Percentiles rank a stretch among this genome's conserved stretches.
These are phyloP conservation scores for Rhingia campestris DNA, from an alignment of 2,888 invertebrate species.

Conservation along the genomic window DNA sequence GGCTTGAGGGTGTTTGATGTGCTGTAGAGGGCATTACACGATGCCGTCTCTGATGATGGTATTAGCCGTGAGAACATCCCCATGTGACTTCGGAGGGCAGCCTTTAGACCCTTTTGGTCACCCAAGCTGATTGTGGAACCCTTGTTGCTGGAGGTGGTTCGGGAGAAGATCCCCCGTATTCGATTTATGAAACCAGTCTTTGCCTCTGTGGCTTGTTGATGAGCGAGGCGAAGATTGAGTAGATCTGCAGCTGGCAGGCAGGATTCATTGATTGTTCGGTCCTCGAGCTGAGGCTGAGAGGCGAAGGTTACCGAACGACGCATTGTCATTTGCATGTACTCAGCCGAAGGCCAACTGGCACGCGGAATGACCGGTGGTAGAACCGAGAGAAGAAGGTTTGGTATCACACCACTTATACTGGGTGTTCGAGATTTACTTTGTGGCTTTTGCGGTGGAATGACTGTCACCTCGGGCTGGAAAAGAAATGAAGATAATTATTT, in stretches of 20 bases:
- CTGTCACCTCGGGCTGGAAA: slow-evolving; percentile 79
- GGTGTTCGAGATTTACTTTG: slow-evolving; percentile 84
- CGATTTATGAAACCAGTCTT: slow-evolving; percentile 84
- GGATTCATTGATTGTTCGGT: slow-evolving; percentile 78
- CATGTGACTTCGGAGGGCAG: slow-evolving; percentile 88
- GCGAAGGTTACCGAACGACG: slow-evolving; percentile 87
- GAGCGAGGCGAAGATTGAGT: slow-evolving; percentile 84
- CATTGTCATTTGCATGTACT: slow-evolving; percentile 85
- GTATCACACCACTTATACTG: slow-evolving; percentile 88
- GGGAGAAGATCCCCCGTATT: slow-evolving; percentile 86
- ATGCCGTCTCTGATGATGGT: slow-evolving; percentile 86
- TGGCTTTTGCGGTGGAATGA: slow-evolving; percentile 75
- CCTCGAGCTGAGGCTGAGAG: slow-evolving; percentile 87
- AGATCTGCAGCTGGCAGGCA: slow-evolving; percentile 85
- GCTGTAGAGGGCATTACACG: slow-evolving; percentile 85
- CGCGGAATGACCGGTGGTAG: slow-evolving; percentile 90
- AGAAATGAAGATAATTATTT: not conserved
- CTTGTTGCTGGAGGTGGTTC: slow-evolving; percentile 87
- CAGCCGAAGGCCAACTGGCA: slow-evolving; percentile 90
- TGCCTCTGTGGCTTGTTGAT: slow-evolving; percentile 84
- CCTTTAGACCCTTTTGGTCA: slow-evolving; percentile 86
- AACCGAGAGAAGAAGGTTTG: slow-evolving; percentile 88
- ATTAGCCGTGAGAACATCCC: slow-evolving; percentile 88
- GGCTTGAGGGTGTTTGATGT: slow-evolving; percentile 78
- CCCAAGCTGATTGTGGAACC: slow-evolving; percentile 84